Evolutionary conservation across 2,113 vertebrate genomes (phyloP), one percentile per base, ranked within the genome.

Genomic region (Peromyscus polionotus): DNA sequence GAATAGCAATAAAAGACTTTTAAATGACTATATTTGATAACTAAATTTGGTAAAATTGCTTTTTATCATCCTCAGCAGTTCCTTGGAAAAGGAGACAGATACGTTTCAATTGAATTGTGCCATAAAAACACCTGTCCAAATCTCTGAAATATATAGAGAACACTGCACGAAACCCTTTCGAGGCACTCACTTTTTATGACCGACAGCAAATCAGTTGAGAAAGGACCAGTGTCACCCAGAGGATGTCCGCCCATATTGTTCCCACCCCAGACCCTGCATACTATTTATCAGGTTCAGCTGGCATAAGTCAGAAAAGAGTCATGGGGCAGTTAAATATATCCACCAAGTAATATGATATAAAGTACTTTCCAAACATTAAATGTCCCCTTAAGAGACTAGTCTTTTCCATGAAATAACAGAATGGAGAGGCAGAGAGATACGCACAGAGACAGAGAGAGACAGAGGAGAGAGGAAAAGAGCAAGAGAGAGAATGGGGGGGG

Each of bases 311-410:
- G 83, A 87, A 80, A 45, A 61, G 93, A 97, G 97, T 96, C 97
- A 91, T 84, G 70, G 61, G 42, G 97, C 94, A 57, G 98, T 97
- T 68, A 31, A 94, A 95, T 90, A 85, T 42, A 97, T 83, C 88
- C 95, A n/a, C 45, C 36, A 97, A 80, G 97, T 95, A 90, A 97
- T 95, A 88, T 75, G 97, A 94, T 9, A 81, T 96, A 97, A 97
- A 98, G 98, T 98, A 95, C 97, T 98, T 91, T 83, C 94, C 97
- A 93, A 98, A 97, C 98, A 95, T 89, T 88, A 97, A 97, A 84
- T 89, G 75, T 94, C 90, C 87, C 96, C 97, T 93, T 57, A 67
- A 96, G 97, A 98, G 87, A 94, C 87, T 51, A 85, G 59, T n/a
- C n/a, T 54, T 97, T 96, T 83, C 92, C 75, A 88, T 26, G 67